Evolutionary conservation across 2,888 invertebrate genomes (phyloP).

Genomic region (Loripinus fragilis): DNA sequence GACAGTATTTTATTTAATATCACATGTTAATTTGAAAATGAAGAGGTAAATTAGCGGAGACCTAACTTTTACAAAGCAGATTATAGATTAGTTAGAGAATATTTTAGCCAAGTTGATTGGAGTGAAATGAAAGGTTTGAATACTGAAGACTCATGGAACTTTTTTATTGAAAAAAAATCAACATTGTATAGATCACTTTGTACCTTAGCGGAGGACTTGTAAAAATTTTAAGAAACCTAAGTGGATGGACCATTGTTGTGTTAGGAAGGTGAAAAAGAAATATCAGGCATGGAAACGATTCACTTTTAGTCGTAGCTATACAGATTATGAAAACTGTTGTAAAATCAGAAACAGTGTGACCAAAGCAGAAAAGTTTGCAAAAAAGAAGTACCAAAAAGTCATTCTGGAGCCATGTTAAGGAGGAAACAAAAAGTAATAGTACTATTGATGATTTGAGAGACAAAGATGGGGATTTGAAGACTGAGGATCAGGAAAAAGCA

Average conservation of each 20-base stretch:
- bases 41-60: not conserved
- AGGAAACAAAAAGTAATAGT: too few relatives aligned
- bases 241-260: conserved; percentile 32
- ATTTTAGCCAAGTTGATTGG: conserved; percentile 24
- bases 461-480: too few relatives aligned
- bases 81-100: conserved; percentile 7
- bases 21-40: not conserved
- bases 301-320: conserved; percentile 24
- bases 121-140: not conserved
- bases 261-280: conserved; percentile 29
- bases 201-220: not conserved
- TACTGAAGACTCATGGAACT: not conserved
- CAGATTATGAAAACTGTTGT: not conserved
- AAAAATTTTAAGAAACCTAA: conserved; percentile 20
- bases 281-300: conserved; percentile 39
- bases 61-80: conserved; percentile 28
- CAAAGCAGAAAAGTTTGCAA: conserved; percentile 20
- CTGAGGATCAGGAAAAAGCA: too few relatives aligned
- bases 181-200: conserved; percentile 19
- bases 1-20: not conserved
- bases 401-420: too few relatives aligned
- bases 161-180: not conserved
- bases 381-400: not conserved
- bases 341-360: conserved; percentile 22
- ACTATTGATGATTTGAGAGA: too few relatives aligned